Conservation (phyloP, 2,797 vertebrate genomes). For the Hemibagrus guttatus region DNA sequence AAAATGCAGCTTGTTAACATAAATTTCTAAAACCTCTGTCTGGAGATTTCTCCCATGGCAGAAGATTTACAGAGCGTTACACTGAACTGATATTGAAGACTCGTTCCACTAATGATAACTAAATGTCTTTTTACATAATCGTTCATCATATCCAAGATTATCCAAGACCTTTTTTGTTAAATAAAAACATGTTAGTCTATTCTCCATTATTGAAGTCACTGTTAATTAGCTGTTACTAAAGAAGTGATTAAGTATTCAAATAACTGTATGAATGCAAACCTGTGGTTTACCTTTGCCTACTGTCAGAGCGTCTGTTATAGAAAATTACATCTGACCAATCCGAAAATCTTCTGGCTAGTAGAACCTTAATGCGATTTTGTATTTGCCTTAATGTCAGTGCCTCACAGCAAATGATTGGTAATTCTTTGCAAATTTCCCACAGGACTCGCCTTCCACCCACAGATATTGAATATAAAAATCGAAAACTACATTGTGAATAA, state of each 20-base stretch:
- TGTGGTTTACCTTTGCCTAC: not conserved
- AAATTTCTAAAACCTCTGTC: too few species aligned
- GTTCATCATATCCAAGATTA: not conserved
- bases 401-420: not conserved
- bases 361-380: not conserved
- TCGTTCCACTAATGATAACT: not conserved
- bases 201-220: not conserved
- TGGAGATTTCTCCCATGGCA: not conserved
- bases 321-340: not conserved
- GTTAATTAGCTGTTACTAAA: not conserved
- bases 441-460: not conserved
- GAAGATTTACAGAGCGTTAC: not conserved
- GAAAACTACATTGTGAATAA: conserved; percentile 12
- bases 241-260: not conserved
- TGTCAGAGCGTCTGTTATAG: not conserved
- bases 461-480: not conserved
- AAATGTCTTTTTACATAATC: not conserved
- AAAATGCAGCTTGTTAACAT: not conserved
- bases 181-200: not conserved
- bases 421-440: not conserved
- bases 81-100: not conserved
- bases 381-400: not conserved
- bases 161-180: not conserved
- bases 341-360: not conserved
- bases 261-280: not conserved